phyloP scores from a whole-genome alignment of 2,113 vertebrate genomes.

The Parotia lawesii region DNA sequence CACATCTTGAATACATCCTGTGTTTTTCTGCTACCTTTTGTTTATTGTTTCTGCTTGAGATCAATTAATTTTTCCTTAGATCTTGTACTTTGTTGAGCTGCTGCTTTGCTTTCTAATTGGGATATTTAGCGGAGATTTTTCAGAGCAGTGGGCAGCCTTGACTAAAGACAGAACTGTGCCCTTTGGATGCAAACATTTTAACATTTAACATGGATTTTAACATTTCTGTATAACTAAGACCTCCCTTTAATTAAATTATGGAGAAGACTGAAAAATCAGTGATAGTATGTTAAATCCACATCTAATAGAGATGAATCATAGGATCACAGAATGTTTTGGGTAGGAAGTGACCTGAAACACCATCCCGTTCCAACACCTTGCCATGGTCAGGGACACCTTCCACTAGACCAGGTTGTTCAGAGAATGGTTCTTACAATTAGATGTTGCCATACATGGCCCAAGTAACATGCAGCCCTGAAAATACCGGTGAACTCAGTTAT shows the following conservation, averaged over 20 bases:
- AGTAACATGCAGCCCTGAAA: neutral
- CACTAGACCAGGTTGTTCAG: neutral
- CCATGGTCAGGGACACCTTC: neutral
- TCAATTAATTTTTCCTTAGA: neutral
- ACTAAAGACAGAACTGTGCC: neutral
- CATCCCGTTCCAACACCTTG: neutral
- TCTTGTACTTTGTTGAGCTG: neutral
- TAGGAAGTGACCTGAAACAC: neutral
- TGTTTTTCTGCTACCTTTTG: neutral
- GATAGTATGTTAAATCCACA: neutral
- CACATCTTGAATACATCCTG: neutral
- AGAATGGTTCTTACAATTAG: neutral
- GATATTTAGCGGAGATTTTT: neutral
- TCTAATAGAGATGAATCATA: neutral
- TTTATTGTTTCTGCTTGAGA: neutral
- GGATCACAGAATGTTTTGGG: neutral
- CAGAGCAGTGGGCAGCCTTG: neutral
- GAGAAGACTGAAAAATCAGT: neutral
- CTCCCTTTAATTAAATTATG: neutral
- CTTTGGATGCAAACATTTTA: neutral
- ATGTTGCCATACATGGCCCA: neutral
- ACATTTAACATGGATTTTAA: neutral
- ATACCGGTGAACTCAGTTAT: neutral
- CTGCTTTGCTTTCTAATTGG: neutral
- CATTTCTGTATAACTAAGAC: fast-evolving